These are phyloP conservation scores for Plodia interpunctella DNA, from an alignment of 1,140 invertebrate genomes.

Conservation along the genomic window DNA sequence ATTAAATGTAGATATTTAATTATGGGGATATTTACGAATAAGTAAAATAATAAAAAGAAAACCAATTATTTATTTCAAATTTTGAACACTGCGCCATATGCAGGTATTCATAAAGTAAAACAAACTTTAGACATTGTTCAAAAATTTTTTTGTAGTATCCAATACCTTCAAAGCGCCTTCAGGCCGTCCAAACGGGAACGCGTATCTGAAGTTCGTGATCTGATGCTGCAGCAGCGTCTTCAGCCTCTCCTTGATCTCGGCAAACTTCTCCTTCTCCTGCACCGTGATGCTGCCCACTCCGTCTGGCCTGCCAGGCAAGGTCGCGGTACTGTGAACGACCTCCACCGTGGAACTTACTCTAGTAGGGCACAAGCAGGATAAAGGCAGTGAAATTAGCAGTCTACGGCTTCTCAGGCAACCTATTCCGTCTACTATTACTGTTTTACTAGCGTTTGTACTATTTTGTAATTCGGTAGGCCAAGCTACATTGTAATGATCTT, in stretches of 20 bases:
- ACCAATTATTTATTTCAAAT: too few relatives aligned
- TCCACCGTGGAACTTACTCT: constrained; percentile 62
- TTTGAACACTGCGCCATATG: too few relatives aligned
- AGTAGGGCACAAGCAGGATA: constrained; percentile 68
- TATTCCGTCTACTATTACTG: neutral
- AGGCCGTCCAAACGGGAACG: constrained; percentile 98
- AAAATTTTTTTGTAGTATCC: too few relatives aligned
- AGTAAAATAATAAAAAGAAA: too few relatives aligned
- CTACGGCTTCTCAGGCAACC: constrained; percentile 6
- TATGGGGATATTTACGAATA: too few relatives aligned
- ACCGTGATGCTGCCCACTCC: constrained; percentile 98
- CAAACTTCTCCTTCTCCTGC: constrained; percentile 98
- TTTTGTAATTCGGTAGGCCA: too few relatives aligned
- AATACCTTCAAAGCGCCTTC: constrained; percentile 95
- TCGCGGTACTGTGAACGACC: constrained; percentile 72
- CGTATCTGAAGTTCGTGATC: constrained; percentile 99
- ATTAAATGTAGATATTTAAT: too few relatives aligned
- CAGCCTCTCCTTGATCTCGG: constrained; percentile 97
- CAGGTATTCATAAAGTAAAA: too few relatives aligned
- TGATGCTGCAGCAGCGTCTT: constrained; percentile 96
- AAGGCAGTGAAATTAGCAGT: constrained; percentile 45
- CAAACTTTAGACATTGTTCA: too few relatives aligned
- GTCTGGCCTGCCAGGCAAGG: constrained; percentile 89
- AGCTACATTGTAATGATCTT: too few relatives aligned
- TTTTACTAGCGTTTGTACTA: too few relatives aligned